phyloP scores from a whole-genome alignment of 2,113 vertebrate genomes.

The Antennarius striatus region DNA sequence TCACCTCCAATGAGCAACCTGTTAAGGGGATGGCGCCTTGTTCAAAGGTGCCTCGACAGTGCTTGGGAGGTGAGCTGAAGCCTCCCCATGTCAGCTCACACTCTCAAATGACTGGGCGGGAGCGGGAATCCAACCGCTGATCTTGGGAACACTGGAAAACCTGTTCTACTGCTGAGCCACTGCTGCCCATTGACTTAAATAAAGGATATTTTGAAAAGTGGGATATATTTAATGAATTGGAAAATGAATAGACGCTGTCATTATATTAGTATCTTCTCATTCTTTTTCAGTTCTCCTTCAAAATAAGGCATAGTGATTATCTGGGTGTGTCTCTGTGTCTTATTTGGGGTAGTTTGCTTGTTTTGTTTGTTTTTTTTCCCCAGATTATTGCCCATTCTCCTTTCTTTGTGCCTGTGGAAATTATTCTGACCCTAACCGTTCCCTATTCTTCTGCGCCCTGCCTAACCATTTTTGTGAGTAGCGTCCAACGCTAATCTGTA shows the following conservation, averaged over 20 bases:
- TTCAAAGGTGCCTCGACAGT: too few species aligned
- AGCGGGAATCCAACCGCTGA: too few species aligned
- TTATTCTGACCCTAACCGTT: slow-evolving; percentile 66
- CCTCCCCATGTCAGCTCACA: too few species aligned
- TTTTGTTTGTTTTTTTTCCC: slow-evolving; percentile 16
- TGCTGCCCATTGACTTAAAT: not conserved
- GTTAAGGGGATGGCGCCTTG: too few species aligned
- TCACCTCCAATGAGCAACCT: too few species aligned
- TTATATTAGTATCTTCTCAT: slow-evolving; percentile 2
- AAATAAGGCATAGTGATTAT: slow-evolving; percentile 25
- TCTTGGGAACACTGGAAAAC: too few species aligned
- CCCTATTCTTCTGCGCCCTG: slow-evolving; percentile 33
- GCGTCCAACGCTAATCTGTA: slow-evolving; percentile 62
- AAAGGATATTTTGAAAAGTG: too few species aligned
- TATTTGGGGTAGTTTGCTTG: not conserved
- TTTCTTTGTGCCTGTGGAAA: slow-evolving; percentile 56
- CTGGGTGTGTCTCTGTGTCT: slow-evolving; percentile 19
- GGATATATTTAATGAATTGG: slow-evolving; percentile 3
- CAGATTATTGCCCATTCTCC: slow-evolving; percentile 40
- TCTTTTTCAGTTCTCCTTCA: not conserved
- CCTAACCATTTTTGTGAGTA: slow-evolving; percentile 47
- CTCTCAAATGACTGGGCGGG: too few species aligned
- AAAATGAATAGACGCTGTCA: not conserved
- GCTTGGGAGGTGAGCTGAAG: too few species aligned
- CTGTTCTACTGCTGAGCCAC: too few species aligned